phyloP scores from a whole-genome alignment of 2,797 vertebrate species.

The Sphenopsis melanotis region DNA sequence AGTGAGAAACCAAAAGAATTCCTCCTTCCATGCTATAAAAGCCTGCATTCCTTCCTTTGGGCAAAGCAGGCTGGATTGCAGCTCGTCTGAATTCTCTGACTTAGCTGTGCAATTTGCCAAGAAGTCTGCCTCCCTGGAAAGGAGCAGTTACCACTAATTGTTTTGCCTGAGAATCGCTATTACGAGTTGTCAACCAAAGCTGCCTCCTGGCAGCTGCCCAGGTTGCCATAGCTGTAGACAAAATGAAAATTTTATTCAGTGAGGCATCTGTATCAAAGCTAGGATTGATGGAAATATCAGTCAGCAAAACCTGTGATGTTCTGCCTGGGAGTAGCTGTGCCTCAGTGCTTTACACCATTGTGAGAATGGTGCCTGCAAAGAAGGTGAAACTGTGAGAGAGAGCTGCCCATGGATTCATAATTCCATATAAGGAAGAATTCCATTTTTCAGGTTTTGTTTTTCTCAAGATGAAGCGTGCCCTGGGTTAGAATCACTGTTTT shows the following conservation, averaged over 20 bases:
- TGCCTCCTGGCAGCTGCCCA: constrained; percentile 54
- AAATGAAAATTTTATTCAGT: constrained; percentile 34
- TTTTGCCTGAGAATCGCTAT: constrained; percentile 58
- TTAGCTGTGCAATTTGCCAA: constrained; percentile 35
- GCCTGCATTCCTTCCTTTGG: constrained; percentile 52
- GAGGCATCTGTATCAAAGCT: constrained; percentile 27
- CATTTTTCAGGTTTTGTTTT: neutral
- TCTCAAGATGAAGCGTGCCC: neutral
- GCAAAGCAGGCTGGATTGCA: constrained; percentile 20
- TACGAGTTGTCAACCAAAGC: constrained; percentile 47
- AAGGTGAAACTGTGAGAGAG: neutral
- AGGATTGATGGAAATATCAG: constrained; percentile 36
- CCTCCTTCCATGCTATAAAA: constrained; percentile 32
- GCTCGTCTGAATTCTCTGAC: constrained; percentile 36
- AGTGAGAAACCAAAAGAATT: constrained; percentile 33
- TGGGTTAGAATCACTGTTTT: neutral
- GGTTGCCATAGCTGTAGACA: constrained; percentile 61
- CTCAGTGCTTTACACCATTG: neutral
- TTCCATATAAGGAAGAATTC: constrained; percentile 46
- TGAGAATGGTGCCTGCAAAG: neutral
- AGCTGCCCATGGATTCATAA: neutral
- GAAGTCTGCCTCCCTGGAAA: constrained; percentile 54
- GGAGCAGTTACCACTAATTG: constrained; percentile 50
- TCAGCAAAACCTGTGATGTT: constrained; percentile 41
- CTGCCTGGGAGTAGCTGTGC: neutral